These are phyloP conservation scores for Periphyllus acericola DNA, from an alignment of 2,888 invertebrate genomes.

Conservation along the genomic window DNA sequence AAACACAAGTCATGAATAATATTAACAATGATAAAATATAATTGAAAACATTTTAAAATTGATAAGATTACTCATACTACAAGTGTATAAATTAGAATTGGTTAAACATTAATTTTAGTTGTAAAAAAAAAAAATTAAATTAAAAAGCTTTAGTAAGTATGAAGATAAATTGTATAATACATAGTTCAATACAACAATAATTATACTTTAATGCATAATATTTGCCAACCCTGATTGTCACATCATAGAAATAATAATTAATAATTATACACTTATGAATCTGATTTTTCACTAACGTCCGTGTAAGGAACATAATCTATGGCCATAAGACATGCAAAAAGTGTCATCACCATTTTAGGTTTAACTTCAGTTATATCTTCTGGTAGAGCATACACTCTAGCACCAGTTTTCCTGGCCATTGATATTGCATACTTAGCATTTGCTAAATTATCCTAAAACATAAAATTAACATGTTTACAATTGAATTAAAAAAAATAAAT, in stretches of 20 bases:
- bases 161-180: background rate
- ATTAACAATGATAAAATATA: background rate
- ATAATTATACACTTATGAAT: constrained; percentile 27
- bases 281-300: constrained; percentile 69
- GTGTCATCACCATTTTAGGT: constrained; percentile 87
- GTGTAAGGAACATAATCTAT: constrained; percentile 92
- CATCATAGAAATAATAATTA: background rate
- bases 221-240: background rate
- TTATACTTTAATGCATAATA: background rate
- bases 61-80: too few relatives aligned
- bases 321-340: constrained; percentile 99
- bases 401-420: constrained; percentile 97
- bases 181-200: background rate
- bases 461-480: constrained; percentile 49
- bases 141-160: background rate
- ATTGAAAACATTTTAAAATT: too few relatives aligned
- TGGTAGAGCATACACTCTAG: constrained; percentile 93
- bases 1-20: background rate
- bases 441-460: constrained; percentile 85
- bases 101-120: background rate
- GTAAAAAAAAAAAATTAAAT: background rate
- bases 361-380: constrained; percentile 65
- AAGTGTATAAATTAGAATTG: too few relatives aligned
- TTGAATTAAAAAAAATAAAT: background rate
- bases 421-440: constrained; percentile 99